These are phyloP conservation scores for Pantherophis alleghaniensis DNA, from an alignment of 2,797 vertebrate species.

Conservation along the genomic window DNA sequence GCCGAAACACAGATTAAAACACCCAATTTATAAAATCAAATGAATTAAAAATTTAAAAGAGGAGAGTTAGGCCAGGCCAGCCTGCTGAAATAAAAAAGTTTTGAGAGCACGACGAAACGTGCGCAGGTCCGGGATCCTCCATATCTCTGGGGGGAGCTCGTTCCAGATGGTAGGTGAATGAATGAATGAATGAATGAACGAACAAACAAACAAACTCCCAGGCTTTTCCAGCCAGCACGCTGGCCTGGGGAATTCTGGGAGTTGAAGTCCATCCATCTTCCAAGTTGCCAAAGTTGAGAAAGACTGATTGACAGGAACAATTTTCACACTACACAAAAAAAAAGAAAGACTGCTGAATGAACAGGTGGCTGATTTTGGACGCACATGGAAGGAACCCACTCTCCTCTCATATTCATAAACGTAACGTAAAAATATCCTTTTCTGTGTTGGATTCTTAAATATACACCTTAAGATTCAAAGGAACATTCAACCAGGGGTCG, in stretches of 20 bases:
- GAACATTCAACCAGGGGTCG: too few species aligned
- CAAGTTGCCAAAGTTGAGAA: not conserved
- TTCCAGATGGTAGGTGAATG: too few species aligned
- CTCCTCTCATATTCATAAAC: not conserved
- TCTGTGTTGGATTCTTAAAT: not conserved
- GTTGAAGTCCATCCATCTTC: not conserved
- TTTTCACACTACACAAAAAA: not conserved
- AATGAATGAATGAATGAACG: too few species aligned
- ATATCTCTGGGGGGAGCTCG: too few species aligned
- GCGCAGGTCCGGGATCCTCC: too few species aligned
- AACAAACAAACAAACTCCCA: not conserved
- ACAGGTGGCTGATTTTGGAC: not conserved
- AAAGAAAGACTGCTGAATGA: not conserved
- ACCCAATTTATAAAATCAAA: too few species aligned
- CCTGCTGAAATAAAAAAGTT: too few species aligned
- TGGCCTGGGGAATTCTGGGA: not conserved
- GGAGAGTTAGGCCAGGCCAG: too few species aligned
- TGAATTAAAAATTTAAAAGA: too few species aligned
- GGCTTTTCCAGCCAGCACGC: not conserved
- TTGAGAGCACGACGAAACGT: too few species aligned
- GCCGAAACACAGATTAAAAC: too few species aligned
- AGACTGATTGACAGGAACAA: not conserved
- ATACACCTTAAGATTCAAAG: not conserved
- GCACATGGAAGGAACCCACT: rapidly evolving
- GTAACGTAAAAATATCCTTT: not conserved